Evolutionary conservation across 2,888 invertebrate genomes (phyloP).

Genomic region (Timandra comae): DNA sequence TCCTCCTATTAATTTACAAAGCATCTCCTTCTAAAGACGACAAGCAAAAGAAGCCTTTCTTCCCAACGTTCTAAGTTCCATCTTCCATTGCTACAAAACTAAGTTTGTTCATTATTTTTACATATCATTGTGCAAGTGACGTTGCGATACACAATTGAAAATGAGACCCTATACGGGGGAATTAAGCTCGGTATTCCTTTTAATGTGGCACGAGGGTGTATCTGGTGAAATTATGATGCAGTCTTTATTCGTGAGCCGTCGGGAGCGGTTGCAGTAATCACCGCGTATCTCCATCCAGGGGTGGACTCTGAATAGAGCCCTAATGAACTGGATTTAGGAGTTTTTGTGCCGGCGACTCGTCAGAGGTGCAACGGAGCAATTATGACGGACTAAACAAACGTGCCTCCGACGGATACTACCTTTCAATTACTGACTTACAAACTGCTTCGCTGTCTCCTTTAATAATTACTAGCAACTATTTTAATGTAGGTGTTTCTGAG

Average conservation of each 20-base stretch:
- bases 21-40: conserved; percentile 48
- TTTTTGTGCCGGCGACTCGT: conserved; percentile 73
- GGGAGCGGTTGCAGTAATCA: conserved; percentile 78
- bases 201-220: conserved; percentile 52
- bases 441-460: conserved; percentile 36
- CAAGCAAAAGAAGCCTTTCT: conserved; percentile 47
- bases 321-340: conserved; percentile 78
- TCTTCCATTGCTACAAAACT: conserved; percentile 38
- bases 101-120: conserved; percentile 77
- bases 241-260: conserved; percentile 77
- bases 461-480: conserved; percentile 36
- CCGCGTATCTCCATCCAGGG: conserved; percentile 77
- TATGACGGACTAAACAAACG: conserved; percentile 72
- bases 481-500: conserved; percentile 47
- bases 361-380: conserved; percentile 74
- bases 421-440: conserved; percentile 43
- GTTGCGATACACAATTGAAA: conserved; percentile 37
- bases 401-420: conserved; percentile 37
- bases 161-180: conserved; percentile 44
- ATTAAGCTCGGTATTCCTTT: conserved; percentile 52
- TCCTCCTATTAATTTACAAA: conserved; percentile 76
- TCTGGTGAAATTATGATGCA: conserved; percentile 77
- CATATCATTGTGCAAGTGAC: conserved; percentile 76
- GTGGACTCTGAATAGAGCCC: conserved; percentile 74
- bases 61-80: conserved; percentile 39